These are phyloP conservation scores for Sitta carolinensis DNA, from an alignment of 2,797 vertebrate species.

Conservation along the genomic window DNA sequence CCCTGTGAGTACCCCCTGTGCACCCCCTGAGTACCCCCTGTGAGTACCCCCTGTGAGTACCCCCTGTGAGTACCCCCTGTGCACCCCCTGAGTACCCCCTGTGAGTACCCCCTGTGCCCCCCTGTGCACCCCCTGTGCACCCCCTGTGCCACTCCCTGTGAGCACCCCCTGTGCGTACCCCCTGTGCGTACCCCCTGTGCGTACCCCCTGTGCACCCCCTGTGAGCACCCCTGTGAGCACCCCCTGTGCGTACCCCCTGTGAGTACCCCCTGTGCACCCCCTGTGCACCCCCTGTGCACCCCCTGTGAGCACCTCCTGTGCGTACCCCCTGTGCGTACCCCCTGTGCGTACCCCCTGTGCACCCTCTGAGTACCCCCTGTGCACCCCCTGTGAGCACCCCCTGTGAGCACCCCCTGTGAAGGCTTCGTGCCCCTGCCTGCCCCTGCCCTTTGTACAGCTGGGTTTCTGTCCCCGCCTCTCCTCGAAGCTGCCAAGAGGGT, in stretches of 20 bases:
- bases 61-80: too few species aligned
- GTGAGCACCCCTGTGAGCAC: too few species aligned
- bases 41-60: constrained; percentile 74
- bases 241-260: constrained; percentile 85
- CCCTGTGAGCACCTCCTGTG: constrained; percentile 81
- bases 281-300: constrained; percentile 78
- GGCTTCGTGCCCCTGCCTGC: neutral
- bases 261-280: constrained; percentile 60
- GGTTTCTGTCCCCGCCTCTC: neutral
- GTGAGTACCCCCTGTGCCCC: constrained; percentile 78
- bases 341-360: constrained; percentile 86
- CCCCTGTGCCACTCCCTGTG: constrained; percentile 80
- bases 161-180: constrained; percentile 62
- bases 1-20: too few species aligned
- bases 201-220: constrained; percentile 85
- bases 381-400: too few species aligned
- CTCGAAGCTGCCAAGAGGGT: neutral
- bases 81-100: constrained; percentile 91
- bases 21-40: constrained; percentile 95
- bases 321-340: too few species aligned
- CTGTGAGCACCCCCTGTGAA: neutral
- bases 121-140: too few species aligned
- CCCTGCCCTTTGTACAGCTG: neutral
- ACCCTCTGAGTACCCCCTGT: constrained; percentile 68
- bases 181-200: too few species aligned